Evolutionary conservation across 2,113 vertebrate species (phyloP).

Genomic region (Xiphophorus hellerii): DNA sequence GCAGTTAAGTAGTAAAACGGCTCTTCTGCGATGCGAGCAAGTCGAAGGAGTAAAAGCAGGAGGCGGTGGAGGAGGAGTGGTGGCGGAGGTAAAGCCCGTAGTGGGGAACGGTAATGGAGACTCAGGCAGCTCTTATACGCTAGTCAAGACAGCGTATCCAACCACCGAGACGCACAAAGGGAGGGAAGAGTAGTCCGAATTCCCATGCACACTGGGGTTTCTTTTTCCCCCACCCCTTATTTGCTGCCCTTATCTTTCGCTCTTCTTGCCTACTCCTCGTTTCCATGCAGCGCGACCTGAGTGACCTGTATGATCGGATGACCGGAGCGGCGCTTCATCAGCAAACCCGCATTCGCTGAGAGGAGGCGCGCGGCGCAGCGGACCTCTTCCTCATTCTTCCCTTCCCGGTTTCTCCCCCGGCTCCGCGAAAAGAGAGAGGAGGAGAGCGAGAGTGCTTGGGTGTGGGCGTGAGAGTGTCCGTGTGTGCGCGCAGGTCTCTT

Average conservation of each 20-base stretch:
- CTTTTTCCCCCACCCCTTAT: slow-evolving; percentile 32
- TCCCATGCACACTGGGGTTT: slow-evolving; percentile 72
- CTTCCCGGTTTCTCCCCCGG: slow-evolving; percentile 37
- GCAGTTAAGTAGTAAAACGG: slow-evolving; percentile 17
- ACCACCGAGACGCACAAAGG: slow-evolving; percentile 59
- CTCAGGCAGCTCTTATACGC: slow-evolving; percentile 76
- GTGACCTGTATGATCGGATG: slow-evolving; percentile 76
- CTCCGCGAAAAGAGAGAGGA: slow-evolving; percentile 25
- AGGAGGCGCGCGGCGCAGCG: slow-evolving; percentile 64
- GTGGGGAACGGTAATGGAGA: slow-evolving; percentile 66
- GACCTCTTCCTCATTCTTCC: slow-evolving; percentile 84
- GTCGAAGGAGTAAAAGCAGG: slow-evolving; percentile 22
- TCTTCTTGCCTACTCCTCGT: slow-evolving; percentile 59
- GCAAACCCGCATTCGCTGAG: slow-evolving; percentile 73
- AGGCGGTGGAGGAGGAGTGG: slow-evolving; percentile 28
- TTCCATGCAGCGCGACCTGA: slow-evolving; percentile 63
- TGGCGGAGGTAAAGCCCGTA: slow-evolving; percentile 56
- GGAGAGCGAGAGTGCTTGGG: slow-evolving; percentile 9
- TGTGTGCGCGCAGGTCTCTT: slow-evolving; percentile 56
- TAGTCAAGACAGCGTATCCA: slow-evolving; percentile 66
- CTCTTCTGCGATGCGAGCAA: slow-evolving; percentile 24
- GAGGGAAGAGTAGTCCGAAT: slow-evolving; percentile 64
- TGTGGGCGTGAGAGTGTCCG: neutral
- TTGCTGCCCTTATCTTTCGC: slow-evolving; percentile 38
- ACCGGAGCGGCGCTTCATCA: slow-evolving; percentile 74